Evolutionary conservation across 2,113 vertebrate species (phyloP).

Genomic region (Apeltes quadracus): DNA sequence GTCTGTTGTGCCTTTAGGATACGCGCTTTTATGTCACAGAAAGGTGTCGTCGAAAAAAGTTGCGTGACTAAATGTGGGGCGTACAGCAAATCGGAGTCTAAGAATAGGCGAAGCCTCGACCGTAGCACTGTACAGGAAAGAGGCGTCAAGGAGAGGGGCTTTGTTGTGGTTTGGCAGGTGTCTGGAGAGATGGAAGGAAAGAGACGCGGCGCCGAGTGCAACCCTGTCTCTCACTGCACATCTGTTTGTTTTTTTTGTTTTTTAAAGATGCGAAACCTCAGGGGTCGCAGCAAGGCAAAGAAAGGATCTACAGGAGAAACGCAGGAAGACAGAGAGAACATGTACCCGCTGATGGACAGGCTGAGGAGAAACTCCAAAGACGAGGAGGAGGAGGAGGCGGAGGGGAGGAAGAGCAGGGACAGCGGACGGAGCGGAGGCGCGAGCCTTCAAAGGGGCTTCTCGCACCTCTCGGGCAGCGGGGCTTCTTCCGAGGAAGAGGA

Average conservation of each 20-base stretch:
- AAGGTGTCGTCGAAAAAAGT: slow-evolving; percentile 49
- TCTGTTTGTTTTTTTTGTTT: slow-evolving; percentile 69
- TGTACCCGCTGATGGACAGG: slow-evolving; percentile 59
- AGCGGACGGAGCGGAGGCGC: slow-evolving; percentile 38
- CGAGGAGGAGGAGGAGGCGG: slow-evolving; percentile 47
- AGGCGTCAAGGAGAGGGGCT: slow-evolving; percentile 63
- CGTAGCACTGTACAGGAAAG: slow-evolving; percentile 61
- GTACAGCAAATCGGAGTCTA: slow-evolving; percentile 65
- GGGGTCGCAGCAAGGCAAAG: slow-evolving; percentile 76
- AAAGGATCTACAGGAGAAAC: slow-evolving; percentile 62
- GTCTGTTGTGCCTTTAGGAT: slow-evolving; percentile 52
- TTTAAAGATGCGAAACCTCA: slow-evolving; percentile 80
- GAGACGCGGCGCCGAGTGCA: slow-evolving; percentile 42
- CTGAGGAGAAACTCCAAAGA: slow-evolving; percentile 49
- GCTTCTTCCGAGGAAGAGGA: slow-evolving; percentile 51
- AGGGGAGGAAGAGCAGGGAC: slow-evolving; percentile 39
- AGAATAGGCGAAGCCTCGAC: slow-evolving; percentile 63
- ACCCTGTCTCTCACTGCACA: slow-evolving; percentile 49
- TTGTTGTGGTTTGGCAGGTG: slow-evolving; percentile 77
- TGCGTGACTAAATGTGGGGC: slow-evolving; percentile 69
- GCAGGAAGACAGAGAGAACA: slow-evolving; percentile 57
- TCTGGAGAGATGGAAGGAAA: slow-evolving; percentile 64
- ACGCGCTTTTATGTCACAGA: slow-evolving; percentile 55
- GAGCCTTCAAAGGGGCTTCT: slow-evolving; percentile 21
- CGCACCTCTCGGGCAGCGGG: slow-evolving; percentile 33